These are phyloP conservation scores for Colius striatus DNA, from an alignment of 2,113 vertebrate genomes.

Conservation along the genomic window DNA sequence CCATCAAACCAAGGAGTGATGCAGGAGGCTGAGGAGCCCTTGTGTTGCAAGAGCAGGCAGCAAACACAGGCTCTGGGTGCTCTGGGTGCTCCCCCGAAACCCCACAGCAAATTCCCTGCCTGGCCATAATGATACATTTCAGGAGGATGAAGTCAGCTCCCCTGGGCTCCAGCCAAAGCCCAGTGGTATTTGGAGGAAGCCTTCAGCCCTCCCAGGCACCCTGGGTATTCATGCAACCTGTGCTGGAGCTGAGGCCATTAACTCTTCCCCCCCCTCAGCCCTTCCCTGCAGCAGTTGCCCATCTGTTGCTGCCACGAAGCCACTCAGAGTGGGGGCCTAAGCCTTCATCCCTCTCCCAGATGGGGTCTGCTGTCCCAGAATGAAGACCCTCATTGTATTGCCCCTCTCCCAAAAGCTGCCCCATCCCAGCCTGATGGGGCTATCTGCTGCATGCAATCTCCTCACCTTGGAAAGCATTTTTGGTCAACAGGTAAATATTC, in stretches of 20 bases:
- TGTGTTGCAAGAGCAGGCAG: background rate
- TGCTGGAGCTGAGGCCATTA: background rate
- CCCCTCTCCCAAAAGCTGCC: background rate
- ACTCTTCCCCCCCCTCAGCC: background rate
- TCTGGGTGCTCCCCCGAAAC: accelerated
- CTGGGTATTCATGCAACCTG: background rate
- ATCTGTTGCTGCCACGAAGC: background rate
- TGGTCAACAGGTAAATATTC: accelerated
- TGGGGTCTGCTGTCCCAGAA: accelerated
- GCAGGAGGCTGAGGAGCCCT: background rate
- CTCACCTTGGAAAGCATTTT: background rate
- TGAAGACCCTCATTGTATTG: background rate
- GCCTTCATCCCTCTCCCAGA: background rate
- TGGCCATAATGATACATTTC: slow-evolving; percentile 12
- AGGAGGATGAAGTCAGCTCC: background rate
- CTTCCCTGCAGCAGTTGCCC: background rate
- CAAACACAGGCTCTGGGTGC: background rate
- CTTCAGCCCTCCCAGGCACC: background rate
- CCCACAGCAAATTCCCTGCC: background rate
- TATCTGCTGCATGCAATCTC: background rate
- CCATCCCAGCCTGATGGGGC: background rate
- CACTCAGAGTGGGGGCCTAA: background rate
- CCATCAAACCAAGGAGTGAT: background rate
- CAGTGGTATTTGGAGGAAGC: background rate
- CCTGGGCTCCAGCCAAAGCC: background rate